A percentile compares a stretch with the other conserved stretches of the same genome.
Conservation (phyloP, 2,797 vertebrate species). For the Xerus rutilus region DNA sequence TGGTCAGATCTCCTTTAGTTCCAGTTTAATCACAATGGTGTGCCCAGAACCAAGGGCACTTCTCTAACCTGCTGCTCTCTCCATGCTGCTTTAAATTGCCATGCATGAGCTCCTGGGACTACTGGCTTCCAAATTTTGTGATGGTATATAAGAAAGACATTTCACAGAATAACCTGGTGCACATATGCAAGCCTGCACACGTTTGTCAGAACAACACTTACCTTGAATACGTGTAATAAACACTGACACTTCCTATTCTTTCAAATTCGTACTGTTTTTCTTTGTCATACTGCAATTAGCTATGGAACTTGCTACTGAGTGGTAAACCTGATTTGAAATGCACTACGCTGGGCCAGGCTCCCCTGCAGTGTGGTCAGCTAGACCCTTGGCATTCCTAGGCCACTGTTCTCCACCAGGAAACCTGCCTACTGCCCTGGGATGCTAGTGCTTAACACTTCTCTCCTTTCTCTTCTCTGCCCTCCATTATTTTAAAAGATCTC, state of each 20-base stretch:
- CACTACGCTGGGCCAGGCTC: not conserved
- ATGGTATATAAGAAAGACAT: not conserved
- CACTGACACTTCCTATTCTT: not conserved
- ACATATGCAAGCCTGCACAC: too few relatives aligned
- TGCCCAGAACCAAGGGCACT: not conserved
- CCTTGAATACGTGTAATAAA: not conserved
- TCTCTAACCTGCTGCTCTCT: not conserved
- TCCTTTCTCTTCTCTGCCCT: not conserved
- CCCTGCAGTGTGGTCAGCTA: not conserved
- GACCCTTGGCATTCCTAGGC: not conserved
- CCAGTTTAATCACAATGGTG: fast-evolving
- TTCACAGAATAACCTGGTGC: not conserved
- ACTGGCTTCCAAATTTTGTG: not conserved
- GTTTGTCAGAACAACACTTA: slow-evolving; percentile 10
- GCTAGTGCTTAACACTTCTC: not conserved
- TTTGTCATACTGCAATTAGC: not conserved
- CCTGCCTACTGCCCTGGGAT: too few relatives aligned
- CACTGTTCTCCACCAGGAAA: not conserved
- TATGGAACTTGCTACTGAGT: not conserved
- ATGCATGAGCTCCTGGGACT: not conserved
- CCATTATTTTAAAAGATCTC: not conserved
- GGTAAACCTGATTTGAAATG: not conserved
- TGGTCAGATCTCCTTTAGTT: not conserved
- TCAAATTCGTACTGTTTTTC: not conserved
- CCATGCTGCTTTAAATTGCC: not conserved